A percentile compares a stretch with the other conserved stretches of the same genome.
phyloP scores from a whole-genome alignment of 2,113 vertebrate species.

The Aptenodytes forsteri region DNA sequence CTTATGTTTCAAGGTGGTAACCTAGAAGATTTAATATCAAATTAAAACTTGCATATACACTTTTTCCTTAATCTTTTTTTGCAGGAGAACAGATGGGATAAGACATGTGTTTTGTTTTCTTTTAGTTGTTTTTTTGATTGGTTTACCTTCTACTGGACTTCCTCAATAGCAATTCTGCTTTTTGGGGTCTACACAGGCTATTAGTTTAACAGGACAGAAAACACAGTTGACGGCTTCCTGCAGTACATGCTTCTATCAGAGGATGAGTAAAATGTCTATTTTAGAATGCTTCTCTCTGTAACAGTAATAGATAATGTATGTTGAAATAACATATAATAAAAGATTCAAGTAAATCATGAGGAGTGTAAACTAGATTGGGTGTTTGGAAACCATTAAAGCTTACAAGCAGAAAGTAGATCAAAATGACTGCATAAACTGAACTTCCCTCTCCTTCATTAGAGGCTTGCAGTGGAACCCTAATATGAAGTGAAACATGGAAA shows the following conservation, averaged over 20 bases:
- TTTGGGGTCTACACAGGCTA: neutral
- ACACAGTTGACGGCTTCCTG: neutral
- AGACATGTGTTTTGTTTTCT: neutral
- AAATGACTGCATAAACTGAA: neutral
- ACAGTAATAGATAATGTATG: neutral
- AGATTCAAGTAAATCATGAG: neutral
- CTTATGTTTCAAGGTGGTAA: neutral
- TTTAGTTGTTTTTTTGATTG: neutral
- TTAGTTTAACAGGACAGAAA: neutral
- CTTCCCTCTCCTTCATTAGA: neutral
- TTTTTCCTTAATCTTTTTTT: neutral
- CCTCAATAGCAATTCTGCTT: fast-evolving
- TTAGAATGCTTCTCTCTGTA: neutral
- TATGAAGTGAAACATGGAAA: neutral
- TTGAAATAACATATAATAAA: neutral
- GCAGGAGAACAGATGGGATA: neutral
- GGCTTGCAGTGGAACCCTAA: neutral
- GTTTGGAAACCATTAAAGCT: neutral
- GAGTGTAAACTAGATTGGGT: neutral
- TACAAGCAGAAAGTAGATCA: neutral
- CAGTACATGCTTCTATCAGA: neutral
- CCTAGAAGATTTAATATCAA: neutral
- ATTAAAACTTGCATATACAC: neutral
- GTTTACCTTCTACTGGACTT: neutral
- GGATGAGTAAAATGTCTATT: neutral